phyloP scores from a whole-genome alignment of 2,888 invertebrate species.

The Leptinotarsa haldemani region DNA sequence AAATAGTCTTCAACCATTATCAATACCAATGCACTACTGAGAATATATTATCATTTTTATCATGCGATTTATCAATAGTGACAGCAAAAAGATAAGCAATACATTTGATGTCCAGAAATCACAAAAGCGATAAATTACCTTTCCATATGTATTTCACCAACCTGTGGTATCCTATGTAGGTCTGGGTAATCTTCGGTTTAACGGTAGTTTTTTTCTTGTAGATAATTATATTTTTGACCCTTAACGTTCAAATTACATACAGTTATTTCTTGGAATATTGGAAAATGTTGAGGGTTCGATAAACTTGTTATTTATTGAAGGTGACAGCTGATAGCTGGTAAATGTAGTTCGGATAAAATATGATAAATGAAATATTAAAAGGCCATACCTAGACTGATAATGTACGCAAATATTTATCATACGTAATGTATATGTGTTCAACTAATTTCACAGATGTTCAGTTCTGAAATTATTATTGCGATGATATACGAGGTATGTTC shows the following conservation, averaged over 20 bases:
- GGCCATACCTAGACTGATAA: slow-evolving; percentile 5
- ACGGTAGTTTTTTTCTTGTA: no score
- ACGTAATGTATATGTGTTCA: slow-evolving; percentile 9
- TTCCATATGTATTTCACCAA: no score
- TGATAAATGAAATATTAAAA: slow-evolving; percentile 7
- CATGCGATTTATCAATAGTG: no score
- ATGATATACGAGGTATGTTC: neutral
- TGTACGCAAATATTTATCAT: slow-evolving; percentile 6
- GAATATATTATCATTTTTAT: no score
- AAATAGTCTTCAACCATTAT: no score
- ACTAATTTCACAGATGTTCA: slow-evolving; percentile 16
- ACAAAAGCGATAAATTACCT: no score
- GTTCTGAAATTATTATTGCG: slow-evolving; percentile 3
- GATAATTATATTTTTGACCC: no score
- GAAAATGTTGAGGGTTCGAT: neutral
- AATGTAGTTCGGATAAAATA: slow-evolving; percentile 1
- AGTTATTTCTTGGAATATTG: neutral
- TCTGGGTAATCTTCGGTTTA: no score
- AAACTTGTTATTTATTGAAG: neutral
- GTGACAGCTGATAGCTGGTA: neutral
- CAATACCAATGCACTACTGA: no score
- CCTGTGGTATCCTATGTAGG: no score
- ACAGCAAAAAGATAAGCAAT: no score
- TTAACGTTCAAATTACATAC: neutral
- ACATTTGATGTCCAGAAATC: no score